A percentile compares a stretch with the other conserved stretches of the same genome.
These are phyloP conservation scores for Erythrocebus patas DNA, from an alignment of 2,113 vertebrate species.

Conservation along the genomic window DNA sequence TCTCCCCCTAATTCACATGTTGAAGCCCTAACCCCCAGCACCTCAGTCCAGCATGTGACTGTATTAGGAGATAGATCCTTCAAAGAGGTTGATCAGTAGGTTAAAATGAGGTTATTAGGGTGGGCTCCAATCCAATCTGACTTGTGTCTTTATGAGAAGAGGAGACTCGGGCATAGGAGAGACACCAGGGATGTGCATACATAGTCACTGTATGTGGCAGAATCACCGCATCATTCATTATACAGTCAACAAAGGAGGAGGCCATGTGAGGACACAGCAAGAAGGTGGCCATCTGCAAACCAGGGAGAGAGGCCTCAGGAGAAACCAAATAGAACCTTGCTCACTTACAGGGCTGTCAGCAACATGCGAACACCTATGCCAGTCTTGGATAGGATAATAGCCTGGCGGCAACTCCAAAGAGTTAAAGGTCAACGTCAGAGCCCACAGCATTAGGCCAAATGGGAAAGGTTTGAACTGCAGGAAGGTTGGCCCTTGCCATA, in stretches of 20 bases:
- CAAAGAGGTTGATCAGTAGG: not conserved
- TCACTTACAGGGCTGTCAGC: not conserved
- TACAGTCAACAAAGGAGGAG: too few relatives aligned
- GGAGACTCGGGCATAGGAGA: not conserved
- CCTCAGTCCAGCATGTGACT: not conserved
- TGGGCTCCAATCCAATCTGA: not conserved
- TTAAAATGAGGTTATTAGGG: not conserved
- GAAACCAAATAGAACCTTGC: not conserved
- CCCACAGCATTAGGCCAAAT: not conserved
- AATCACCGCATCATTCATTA: too few relatives aligned
- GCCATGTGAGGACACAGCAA: not conserved
- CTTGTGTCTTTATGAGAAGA: not conserved
- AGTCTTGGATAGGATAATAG: not conserved
- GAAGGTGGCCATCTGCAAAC: not conserved
- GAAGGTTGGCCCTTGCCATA: not conserved
- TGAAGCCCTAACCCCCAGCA: not conserved
- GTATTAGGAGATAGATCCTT: not conserved
- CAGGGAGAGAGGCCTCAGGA: not conserved
- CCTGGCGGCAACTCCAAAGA: not conserved
- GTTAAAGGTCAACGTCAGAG: not conserved
- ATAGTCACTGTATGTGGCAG: too few relatives aligned
- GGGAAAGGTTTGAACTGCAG: not conserved
- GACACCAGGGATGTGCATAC: not conserved
- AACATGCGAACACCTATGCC: not conserved
- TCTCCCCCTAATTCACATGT: not conserved